Evolutionary conservation across 2,888 invertebrate genomes (phyloP), one percentile per base, ranked within the genome.

Genomic region (Tryphoninae sp.): DNA sequence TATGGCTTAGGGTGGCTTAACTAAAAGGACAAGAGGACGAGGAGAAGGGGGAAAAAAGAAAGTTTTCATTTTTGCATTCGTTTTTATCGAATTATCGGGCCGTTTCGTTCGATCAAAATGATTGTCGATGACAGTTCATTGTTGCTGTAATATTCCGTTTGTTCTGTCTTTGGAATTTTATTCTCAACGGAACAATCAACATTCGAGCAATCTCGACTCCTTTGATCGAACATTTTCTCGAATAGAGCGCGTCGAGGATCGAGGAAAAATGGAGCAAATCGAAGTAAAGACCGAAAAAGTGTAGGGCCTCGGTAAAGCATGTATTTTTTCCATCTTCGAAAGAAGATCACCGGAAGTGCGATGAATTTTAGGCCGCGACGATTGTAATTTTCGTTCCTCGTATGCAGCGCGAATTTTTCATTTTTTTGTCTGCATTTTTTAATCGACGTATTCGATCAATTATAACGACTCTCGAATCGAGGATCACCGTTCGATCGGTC

Each of bases 1-100:
- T 82, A 81, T 86, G 89, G 89, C 89, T 88, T 88, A 90, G 89
- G 89, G 91, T 90, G 90, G 91, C 90, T 87, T 86, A 83, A 82
- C 85, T 82, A 82, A 86, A 84, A 84, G 78, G 78, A 64, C 62
- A 76, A 80, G 69, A 58, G 68, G 72, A 51, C 67, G 68, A 83
- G 65, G 62, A 65, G 67, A 55, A 51, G 59, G 62, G 62, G 65
- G 71, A 64, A 73, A 79, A 62, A 23, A 64, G 23, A 23, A 33
- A 58, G 9, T 55, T 42, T 78, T 45, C 19, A 51, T 53, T 74
- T 69, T 53, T 11, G 3, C 13, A 22, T 33, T 40, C 22, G 61
- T 53, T 51, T 40, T 67, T 61, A 65, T 51, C 19, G 53, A 40
- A 74, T 59, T 71, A 19, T 71, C 59, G 58, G 67, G 51, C 59